These are phyloP conservation scores for Archips xylosteana DNA, from an alignment of 2,888 invertebrate species.

Conservation along the genomic window DNA sequence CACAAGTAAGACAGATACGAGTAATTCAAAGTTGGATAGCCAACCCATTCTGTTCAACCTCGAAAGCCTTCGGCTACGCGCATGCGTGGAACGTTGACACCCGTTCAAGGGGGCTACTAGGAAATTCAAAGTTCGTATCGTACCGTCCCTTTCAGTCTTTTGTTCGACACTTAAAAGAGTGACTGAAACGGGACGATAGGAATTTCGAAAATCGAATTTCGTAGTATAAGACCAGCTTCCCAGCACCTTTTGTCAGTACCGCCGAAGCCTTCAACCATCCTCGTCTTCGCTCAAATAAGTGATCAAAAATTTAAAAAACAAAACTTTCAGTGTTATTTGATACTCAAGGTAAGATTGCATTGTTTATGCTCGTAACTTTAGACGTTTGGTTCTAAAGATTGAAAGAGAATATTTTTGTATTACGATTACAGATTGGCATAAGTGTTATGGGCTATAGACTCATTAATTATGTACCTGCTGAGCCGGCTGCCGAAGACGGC, in stretches of 20 bases:
- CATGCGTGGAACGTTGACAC: conserved; percentile 25
- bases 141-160: too few species aligned
- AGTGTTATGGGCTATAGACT: conserved; percentile 27
- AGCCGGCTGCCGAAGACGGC: background rate
- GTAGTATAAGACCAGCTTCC: background rate
- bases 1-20: background rate
- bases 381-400: background rate
- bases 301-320: conserved; percentile 21
- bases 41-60: conserved; percentile 14
- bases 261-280: background rate
- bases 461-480: conserved; percentile 15
- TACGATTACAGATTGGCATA: conserved; percentile 20
- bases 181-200: too few species aligned
- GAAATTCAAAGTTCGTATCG: too few species aligned
- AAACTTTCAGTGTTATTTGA: conserved; percentile 34
- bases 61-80: background rate
- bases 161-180: too few species aligned
- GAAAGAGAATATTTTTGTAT: background rate
- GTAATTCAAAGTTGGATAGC: background rate
- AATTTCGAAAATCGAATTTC: too few species aligned
- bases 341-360: conserved; percentile 22
- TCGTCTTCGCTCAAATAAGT: conserved; percentile 17
- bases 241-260: conserved; percentile 36
- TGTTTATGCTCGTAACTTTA: background rate
- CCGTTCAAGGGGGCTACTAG: background rate